Base-by-base conservation (phyloP, 1,140 invertebrate genomes). In the Drosophila bipectinata region DNA sequence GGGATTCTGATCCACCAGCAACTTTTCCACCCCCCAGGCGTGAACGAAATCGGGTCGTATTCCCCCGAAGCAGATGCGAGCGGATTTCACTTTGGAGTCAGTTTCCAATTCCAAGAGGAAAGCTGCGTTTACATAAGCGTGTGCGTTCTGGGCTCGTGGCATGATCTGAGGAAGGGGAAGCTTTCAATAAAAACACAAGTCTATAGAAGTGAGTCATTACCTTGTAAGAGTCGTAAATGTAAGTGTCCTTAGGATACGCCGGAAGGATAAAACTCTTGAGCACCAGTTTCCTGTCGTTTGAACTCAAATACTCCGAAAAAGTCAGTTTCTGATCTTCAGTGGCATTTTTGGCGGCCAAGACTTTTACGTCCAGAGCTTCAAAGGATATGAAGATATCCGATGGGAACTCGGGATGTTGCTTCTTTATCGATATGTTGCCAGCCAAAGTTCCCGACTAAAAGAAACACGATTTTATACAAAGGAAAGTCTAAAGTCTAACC, bases 61-160 rank as follows among this genome's bases (percentile, higher is more conserved):
- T 45, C 95, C 96, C 0, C 96, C 95, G 78, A 93, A 95, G 6
- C 95, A 93, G 44, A 93, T 91, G 2, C 79, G 78, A 18, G 81
- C 78, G 0, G 79, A 78, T 4, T 28, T 52, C 9, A 91, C 77
- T 32, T 75, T 55, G 1, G 24, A 7, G 21, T 79, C 68, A 0
- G 45, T n/a, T 15, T 73, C 55, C 72, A 83, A 80, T 30, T 80
- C 85, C 34, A 88, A 94, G 2, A n/a, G 94, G 84, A 98, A 97
- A 10, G 95, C 97, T 8, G 95, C 96, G 91, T 97, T 97, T 0
- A 98, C 95, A 75, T 95, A 94, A 0, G 97, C 96, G 82, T 97
- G 96, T 0, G 96, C 94, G 91, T 97, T 97, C 92, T 96, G 96
- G 0, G 94, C 94, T 62, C 96, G 93, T 0, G 95, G 94, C 93